Base-by-base conservation (phyloP, 2,797 vertebrate genomes). In the Eulemur mongoz region DNA sequence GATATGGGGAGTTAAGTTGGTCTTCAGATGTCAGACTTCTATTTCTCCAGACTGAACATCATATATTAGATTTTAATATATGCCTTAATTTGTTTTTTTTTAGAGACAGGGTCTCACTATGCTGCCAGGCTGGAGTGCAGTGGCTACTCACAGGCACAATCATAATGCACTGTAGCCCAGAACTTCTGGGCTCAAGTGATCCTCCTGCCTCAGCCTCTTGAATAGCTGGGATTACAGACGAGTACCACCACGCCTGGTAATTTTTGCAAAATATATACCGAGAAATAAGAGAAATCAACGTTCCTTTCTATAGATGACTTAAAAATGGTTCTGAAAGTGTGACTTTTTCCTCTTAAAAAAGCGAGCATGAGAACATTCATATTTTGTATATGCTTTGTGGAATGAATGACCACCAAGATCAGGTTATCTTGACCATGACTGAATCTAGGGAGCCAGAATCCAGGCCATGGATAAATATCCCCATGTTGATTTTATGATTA, bases 401-500 rank as follows among this genome's bases (percentile, higher is more conserved):
- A 84, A 88, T 84, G n/a, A 83, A 23, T 83, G 72, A 78, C 57
- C 30, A 79, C 69, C 27, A 79, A 67, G 54, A 54, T 65, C 82
- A 52, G 43, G 40, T 91, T 96, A 61, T 90, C 75, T 70, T 87
- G 87, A 85, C 9, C 14, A 5, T 89, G 32, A 52, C 43, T 82
- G 50, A 76, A 93, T 82, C 40, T 78, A 78, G 61, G 61, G 70
- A 82, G 82, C 63, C 38, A 91, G 88, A 95, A 93, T 86, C 87
- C 69, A 95, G 40, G 72, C 32, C 30, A 54, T 22, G 20, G 20
- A 73, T 92, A 95, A 86, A 93, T 27, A 73, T 83, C 17, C 20
- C 3, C 91, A 50, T 45, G 50, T 25, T 67, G 18, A 76, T 50
- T 86, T 93, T 63, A 70, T 83, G 45, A 87, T 72, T 90, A 76